Evolutionary conservation across 2,797 vertebrate species (phyloP).

Genomic region (Brachyalestes nurse): DNA sequence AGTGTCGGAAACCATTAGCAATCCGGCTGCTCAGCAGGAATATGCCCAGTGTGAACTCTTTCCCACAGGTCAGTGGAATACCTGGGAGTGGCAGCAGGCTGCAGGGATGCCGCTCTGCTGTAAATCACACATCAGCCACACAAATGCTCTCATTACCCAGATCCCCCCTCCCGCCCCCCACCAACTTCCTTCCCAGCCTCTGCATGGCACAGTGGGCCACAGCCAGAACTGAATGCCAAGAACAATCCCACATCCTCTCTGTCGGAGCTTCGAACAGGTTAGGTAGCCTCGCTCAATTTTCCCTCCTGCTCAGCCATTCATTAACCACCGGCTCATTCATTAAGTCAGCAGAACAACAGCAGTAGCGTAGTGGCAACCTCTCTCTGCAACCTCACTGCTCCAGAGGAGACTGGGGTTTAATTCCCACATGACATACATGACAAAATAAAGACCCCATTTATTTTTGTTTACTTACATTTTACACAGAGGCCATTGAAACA

Average conservation of each 20-base stretch:
- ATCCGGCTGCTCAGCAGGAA: constrained; percentile 11
- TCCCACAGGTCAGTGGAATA: constrained; percentile 32
- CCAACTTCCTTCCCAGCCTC: constrained; percentile 74
- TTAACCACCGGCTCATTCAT: constrained; percentile 43
- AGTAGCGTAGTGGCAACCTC: constrained; percentile 13
- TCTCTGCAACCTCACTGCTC: constrained; percentile 8
- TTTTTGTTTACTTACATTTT: neutral
- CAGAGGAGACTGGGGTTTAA: constrained; percentile 20
- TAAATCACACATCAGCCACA: constrained; percentile 30
- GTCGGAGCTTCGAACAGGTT: constrained; percentile 29
- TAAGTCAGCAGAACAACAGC: constrained; percentile 29
- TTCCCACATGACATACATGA: neutral
- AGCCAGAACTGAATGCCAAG: constrained; percentile 70
- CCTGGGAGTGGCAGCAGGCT: constrained; percentile 30
- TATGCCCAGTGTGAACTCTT: constrained; percentile 7
- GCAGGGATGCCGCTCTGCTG: constrained; percentile 7
- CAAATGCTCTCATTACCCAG: constrained; percentile 71
- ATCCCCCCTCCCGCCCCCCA: constrained; percentile 69
- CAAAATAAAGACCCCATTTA: too few relatives aligned
- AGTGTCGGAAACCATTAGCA: neutral
- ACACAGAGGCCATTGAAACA: neutral
- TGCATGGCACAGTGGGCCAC: constrained; percentile 70
- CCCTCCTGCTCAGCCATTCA: constrained; percentile 37
- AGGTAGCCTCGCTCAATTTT: constrained; percentile 68
- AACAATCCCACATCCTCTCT: constrained; percentile 75